These are phyloP conservation scores for Intellagama lesueurii DNA, from an alignment of 2,797 vertebrate species.

Conservation along the genomic window DNA sequence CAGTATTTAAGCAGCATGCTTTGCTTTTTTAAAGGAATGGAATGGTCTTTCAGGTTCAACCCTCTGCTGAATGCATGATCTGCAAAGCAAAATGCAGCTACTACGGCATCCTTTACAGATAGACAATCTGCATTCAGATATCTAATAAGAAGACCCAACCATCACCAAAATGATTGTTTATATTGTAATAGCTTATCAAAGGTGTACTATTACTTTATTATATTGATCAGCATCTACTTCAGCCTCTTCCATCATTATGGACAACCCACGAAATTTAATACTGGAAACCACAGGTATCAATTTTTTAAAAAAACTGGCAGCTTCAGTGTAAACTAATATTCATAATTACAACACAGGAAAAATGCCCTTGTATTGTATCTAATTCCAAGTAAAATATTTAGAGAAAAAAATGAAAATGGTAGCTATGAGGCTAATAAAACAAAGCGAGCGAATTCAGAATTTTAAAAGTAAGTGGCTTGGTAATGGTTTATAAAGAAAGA, in stretches of 20 bases:
- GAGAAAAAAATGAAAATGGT: background rate
- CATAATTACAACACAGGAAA: background rate
- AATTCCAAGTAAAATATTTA: background rate
- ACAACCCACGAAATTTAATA: background rate
- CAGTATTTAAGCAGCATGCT: no score
- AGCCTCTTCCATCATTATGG: background rate
- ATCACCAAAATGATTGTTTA: no score
- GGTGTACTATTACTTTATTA: rapidly evolving
- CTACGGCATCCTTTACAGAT: no score
- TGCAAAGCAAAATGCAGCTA: background rate
- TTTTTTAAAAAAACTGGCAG: background rate
- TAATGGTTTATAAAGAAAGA: background rate
- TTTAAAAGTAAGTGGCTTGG: background rate
- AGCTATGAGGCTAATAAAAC: background rate
- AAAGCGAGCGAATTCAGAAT: background rate
- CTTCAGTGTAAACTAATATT: background rate
- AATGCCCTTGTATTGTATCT: background rate
- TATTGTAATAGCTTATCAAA: background rate
- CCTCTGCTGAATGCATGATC: background rate
- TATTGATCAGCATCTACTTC: background rate
- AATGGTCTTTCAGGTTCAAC: background rate
- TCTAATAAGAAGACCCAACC: background rate
- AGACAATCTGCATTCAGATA: background rate
- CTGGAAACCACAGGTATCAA: background rate
- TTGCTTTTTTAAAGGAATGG: no score